phyloP scores from a whole-genome alignment of 2,888 invertebrate genomes.

The Apamea monoglypha region DNA sequence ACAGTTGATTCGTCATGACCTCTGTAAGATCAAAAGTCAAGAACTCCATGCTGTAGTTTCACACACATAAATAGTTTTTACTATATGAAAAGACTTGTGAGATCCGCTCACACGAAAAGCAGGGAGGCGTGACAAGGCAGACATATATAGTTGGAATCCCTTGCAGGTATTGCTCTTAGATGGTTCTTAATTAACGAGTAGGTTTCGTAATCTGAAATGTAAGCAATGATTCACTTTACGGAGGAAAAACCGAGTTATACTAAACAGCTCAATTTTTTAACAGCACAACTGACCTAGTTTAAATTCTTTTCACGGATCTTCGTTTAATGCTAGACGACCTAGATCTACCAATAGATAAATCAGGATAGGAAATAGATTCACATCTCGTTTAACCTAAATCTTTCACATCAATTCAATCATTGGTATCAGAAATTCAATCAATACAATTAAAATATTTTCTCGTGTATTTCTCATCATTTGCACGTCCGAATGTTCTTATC shows the following conservation, averaged over 20 bases:
- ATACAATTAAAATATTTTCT: not conserved
- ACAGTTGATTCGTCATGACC: slow-evolving; percentile 40
- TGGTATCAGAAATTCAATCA: not conserved
- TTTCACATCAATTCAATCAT: slow-evolving; percentile 11
- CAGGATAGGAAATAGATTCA: slow-evolving; percentile 13
- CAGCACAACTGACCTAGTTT: slow-evolving; percentile 44
- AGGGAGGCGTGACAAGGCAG: slow-evolving; percentile 48
- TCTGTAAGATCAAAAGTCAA: slow-evolving; percentile 50
- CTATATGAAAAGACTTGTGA: slow-evolving; percentile 27
- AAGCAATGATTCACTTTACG: slow-evolving; percentile 21
- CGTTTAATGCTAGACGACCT: slow-evolving; percentile 20
- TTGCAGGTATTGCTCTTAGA: slow-evolving; percentile 24
- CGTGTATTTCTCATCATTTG: not conserved
- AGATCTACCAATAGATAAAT: slow-evolving; percentile 32
- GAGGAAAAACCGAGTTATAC: slow-evolving; percentile 31
- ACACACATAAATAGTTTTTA: slow-evolving; percentile 41
- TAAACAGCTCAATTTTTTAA: slow-evolving; percentile 42
- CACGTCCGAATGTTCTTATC: slow-evolving; percentile 32
- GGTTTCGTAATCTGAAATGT: slow-evolving; percentile 13
- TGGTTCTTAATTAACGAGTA: slow-evolving; percentile 36
- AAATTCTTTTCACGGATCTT: slow-evolving; percentile 15
- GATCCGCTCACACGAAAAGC: slow-evolving; percentile 48
- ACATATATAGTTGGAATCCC: slow-evolving; percentile 22
- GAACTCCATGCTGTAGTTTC: slow-evolving; percentile 29
- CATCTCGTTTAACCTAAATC: slow-evolving; percentile 25